phyloP scores from a whole-genome alignment of 2,113 vertebrate genomes.

The Neolamprologus brichardi region DNA sequence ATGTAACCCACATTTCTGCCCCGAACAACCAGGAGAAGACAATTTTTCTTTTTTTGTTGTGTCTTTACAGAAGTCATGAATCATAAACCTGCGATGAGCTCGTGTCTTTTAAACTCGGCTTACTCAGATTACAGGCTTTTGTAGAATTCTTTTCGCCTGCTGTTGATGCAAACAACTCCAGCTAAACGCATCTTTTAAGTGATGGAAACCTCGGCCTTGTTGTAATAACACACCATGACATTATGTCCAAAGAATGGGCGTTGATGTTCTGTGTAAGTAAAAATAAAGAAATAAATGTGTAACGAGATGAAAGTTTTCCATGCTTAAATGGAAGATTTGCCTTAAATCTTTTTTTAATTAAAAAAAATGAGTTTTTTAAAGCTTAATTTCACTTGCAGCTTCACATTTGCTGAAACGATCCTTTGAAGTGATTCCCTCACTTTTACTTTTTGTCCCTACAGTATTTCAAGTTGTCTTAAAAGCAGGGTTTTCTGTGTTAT shows the following conservation, averaged over 20 bases:
- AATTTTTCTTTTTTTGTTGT: not conserved
- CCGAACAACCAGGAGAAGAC: accelerated
- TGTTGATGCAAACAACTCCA: not conserved
- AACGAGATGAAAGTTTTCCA: not conserved
- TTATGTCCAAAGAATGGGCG: not conserved
- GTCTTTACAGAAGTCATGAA: accelerated
- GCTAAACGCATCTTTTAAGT: not conserved
- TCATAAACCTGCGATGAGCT: not conserved
- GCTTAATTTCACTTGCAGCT: not conserved
- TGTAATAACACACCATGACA: not conserved
- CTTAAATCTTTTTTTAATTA: accelerated
- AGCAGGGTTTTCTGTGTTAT: too few species aligned
- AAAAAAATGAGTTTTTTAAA: not conserved
- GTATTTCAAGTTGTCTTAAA: too few species aligned
- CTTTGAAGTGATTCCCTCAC: too few species aligned
- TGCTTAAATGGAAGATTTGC: not conserved
- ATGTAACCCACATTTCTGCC: not conserved
- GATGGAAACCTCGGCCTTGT: not conserved
- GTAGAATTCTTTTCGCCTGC: not conserved
- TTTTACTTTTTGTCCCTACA: too few species aligned
- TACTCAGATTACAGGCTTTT: not conserved
- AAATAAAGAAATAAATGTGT: accelerated
- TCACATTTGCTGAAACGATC: not conserved
- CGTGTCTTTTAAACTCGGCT: accelerated
- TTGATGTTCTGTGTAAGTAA: not conserved